phyloP scores from a whole-genome alignment of 2,113 vertebrate genomes.

The Lophius piscatorius region DNA sequence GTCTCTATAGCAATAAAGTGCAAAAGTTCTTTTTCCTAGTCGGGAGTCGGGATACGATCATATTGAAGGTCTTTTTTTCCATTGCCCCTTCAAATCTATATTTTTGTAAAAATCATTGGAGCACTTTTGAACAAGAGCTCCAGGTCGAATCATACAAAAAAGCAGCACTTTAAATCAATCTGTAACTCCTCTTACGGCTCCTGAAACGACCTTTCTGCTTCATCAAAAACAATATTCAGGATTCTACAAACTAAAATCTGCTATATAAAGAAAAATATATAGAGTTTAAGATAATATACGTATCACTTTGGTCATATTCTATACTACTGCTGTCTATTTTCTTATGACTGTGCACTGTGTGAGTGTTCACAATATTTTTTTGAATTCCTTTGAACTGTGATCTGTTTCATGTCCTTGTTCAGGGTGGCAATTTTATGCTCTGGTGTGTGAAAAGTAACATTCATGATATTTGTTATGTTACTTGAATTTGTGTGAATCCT shows the following conservation, averaged over 20 bases:
- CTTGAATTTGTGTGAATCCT: not conserved
- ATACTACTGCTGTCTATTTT: slow-evolving; percentile 71
- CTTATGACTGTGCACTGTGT: slow-evolving; percentile 70
- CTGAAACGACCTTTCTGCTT: slow-evolving; percentile 45
- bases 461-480: slow-evolving; percentile 35
- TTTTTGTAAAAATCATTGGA: slow-evolving; percentile 70
- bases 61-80: no score
- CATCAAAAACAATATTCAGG: slow-evolving; percentile 38
- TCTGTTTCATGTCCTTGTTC: slow-evolving; percentile 35
- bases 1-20: slow-evolving; percentile 66
- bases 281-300: slow-evolving; percentile 21
- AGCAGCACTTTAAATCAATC: slow-evolving; percentile 58
- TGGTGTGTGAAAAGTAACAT: slow-evolving; percentile 51
- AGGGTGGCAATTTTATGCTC: slow-evolving; percentile 32
- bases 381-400: slow-evolving; percentile 29
- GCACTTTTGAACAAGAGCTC: slow-evolving; percentile 42
- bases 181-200: slow-evolving; percentile 25
- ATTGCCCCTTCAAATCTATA: slow-evolving; percentile 60
- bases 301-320: no score
- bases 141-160: slow-evolving; percentile 20
- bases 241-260: slow-evolving; percentile 19
- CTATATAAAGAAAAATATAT: slow-evolving; percentile 35
- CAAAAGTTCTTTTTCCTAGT: slow-evolving; percentile 36
- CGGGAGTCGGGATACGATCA: not conserved
- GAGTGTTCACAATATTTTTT: slow-evolving; percentile 45